Base-by-base conservation (phyloP, 2,888 invertebrate genomes). In the Adela reaumurella region DNA sequence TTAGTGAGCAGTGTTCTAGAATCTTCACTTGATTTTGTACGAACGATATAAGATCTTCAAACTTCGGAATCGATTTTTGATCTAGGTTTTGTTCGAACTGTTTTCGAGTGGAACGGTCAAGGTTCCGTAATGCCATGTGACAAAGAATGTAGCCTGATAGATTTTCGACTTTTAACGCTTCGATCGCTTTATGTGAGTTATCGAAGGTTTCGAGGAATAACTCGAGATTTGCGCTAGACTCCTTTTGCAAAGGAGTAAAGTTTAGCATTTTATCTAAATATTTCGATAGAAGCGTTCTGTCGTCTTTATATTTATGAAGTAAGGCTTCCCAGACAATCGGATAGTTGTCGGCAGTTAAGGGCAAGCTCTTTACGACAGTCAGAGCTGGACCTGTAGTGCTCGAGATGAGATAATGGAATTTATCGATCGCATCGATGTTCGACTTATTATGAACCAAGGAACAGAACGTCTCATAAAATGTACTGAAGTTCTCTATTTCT, bases 301-400 rank as follows among this genome's bases (percentile, higher is more conserved):
- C 50, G 42, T 54, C 54, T 20, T 53, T 50, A 43, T 54, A 53
- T 46, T 53, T 54, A 28, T 52, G 47, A 8, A 54, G 20, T 48
- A 54, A 46, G 16, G 46, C 47, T 47, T 53, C 20, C 54, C 51
- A 54, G 14, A 53, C 50, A 19, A 53, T 18, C n/a, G 46, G 43
- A 20, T 54, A 53, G 35, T 53, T 54, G 46, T 8, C 35, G 3
- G 35, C 35, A 14, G 35, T 8, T 8, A 35, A 14, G 3, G 35
- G 35, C 3, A 35, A 14, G 14, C 35, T 35, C 14, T 35, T 35
- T 14, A 35, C 35, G 14, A 35, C 14, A 14, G 6, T 35, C 14
- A 35, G 14, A 14, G 35, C 35, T 14, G 8, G 35, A 11, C 35
- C 35, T 14, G 6, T 35, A 14, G 35, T 35, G n/a, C 35, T 14